These are phyloP conservation scores for Gastracanthus pulcherrimus DNA, from an alignment of 2,888 invertebrate species.

Conservation along the genomic window DNA sequence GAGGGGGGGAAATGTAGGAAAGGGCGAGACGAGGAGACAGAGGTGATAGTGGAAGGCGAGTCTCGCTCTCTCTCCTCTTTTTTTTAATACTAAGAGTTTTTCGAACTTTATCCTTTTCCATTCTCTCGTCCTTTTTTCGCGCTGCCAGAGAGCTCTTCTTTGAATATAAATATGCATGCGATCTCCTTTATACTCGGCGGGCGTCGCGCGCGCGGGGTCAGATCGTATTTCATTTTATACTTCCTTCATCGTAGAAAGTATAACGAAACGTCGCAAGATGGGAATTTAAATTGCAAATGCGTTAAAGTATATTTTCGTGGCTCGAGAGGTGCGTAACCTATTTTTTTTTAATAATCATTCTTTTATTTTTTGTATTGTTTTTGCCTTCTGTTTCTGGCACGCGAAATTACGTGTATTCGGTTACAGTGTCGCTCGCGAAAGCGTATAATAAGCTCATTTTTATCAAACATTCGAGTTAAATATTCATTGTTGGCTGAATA, in stretches of 20 bases:
- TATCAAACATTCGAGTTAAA: too few species aligned
- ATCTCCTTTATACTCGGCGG: constrained; percentile 46
- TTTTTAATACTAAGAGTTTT: constrained; percentile 53
- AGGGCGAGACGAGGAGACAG: not conserved
- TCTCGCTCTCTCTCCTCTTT: too few species aligned
- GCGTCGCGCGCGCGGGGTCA: constrained; percentile 19
- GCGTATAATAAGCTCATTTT: too few species aligned
- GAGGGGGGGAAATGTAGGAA: not conserved
- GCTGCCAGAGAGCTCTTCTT: not conserved
- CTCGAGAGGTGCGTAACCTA: constrained; percentile 32
- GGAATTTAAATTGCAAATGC: constrained; percentile 56
- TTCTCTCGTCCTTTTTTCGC: not conserved
- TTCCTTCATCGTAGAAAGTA: constrained; percentile 47
- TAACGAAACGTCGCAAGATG: constrained; percentile 53
- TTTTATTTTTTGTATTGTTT: constrained; percentile 19
- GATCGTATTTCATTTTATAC: constrained; percentile 57
- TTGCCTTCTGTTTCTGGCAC: not conserved
- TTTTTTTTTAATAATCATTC: constrained; percentile 23
- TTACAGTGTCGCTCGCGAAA: not conserved
- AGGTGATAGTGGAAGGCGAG: constrained; percentile 9
- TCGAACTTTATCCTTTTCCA: constrained; percentile 48
- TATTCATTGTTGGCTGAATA: too few species aligned
- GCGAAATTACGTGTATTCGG: constrained; percentile 2
- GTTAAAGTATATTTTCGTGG: constrained; percentile 51
- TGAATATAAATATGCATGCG: constrained; percentile 57